phyloP scores from a whole-genome alignment of 1,140 invertebrate species.

The Caenorhabditis remanei region DNA sequence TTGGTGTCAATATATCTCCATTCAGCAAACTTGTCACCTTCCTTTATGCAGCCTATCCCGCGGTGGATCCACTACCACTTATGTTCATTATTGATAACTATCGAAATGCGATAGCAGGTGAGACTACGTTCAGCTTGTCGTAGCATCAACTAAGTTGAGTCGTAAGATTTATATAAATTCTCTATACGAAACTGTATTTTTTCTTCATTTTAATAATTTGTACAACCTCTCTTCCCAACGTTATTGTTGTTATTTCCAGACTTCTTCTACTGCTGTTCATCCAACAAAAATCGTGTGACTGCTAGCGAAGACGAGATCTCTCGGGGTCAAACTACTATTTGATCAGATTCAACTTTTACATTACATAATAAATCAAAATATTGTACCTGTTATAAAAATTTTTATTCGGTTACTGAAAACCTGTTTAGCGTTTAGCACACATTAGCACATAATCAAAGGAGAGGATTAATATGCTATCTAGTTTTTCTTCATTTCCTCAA shows the following conservation, averaged over 20 bases:
- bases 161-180: too few species aligned
- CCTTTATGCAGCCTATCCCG: constrained; percentile 25
- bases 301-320: constrained; percentile 39
- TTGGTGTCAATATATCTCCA: constrained; percentile 34
- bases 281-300: constrained; percentile 12
- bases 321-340: constrained; percentile 1
- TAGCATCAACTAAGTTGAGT: too few species aligned
- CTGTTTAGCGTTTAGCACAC: too few species aligned
- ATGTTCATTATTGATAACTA: constrained; percentile 28
- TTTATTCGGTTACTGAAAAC: too few species aligned
- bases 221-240: too few species aligned
- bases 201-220: too few species aligned
- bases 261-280: neutral
- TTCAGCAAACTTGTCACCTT: constrained; percentile 39
- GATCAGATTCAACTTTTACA: neutral
- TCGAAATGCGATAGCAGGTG: constrained; percentile 12
- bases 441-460: too few species aligned
- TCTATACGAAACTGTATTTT: too few species aligned
- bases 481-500: too few species aligned
- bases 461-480: too few species aligned
- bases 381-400: too few species aligned
- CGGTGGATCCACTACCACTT: constrained; percentile 14
- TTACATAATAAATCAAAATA: neutral
- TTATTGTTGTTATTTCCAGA: neutral
- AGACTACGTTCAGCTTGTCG: too few species aligned